Base-by-base conservation (phyloP, 2,113 vertebrate genomes). In the Oryzias woworae region DNA sequence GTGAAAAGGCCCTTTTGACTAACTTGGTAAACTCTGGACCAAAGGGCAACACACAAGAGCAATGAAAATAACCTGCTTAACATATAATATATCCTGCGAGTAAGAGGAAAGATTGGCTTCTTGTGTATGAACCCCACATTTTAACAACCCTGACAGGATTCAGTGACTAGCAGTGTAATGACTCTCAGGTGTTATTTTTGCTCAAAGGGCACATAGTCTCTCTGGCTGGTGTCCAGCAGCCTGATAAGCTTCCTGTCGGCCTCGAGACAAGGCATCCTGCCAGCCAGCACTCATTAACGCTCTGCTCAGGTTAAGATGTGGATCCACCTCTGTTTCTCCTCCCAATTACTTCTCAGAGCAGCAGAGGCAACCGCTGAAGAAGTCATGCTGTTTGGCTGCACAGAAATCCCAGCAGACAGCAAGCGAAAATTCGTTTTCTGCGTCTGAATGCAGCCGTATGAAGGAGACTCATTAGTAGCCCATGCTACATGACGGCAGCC, bases 221-320 rank as follows among this genome's bases (percentile, higher is more conserved):
- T 53, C 5, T 70, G 65, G 70, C 14, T 54, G 72, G 57, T 5
- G n/a, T 56, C 57, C 45, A 12, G 59, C 23, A 15, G 75, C 68
- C 45, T 59, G 67, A 59, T 58, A 23, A 71, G 67, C 54, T 42
- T 56, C 69, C 67, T 22, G 48, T 16, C 14, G 57, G 56, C 59
- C 72, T 66, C 45, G 13, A 52, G 69, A 62, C 28, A 7, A 72
- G 28, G 65, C 60, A 45, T 49, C 42, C 45, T 24, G 1, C 69
- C 53, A 60, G 51, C 66, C 8, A n/a, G 20, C 4, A 20, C 74
- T 83, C 75, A 75, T 83, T 81, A 77, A 62, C n/a, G 20, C 61
- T 62, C 69, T 5, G 28, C 57, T 85, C 59, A 59, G 62, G 71
- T 66, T 73, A 52, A 78, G 61, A 47, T 53, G 13, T 16, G 14